Conservation (phyloP, 2,888 invertebrate species). For the Tetramorium bicarinatum region DNA sequence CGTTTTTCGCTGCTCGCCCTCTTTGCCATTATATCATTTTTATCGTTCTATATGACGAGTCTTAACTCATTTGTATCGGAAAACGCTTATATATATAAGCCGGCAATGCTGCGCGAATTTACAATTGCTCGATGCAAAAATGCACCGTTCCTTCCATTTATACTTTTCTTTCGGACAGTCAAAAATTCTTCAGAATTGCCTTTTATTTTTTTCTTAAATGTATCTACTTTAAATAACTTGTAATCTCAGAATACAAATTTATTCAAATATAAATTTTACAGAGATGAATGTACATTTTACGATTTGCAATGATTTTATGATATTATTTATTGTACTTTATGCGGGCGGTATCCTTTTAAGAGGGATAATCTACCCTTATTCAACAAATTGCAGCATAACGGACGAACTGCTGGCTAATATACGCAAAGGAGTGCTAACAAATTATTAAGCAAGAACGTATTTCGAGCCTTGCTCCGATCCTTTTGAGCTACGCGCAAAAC, state of each 20-base stretch:
- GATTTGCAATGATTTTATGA: background rate
- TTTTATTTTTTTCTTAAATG: background rate
- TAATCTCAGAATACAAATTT: background rate
- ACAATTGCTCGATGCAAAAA: constrained; percentile 19
- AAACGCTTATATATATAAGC: constrained; percentile 30
- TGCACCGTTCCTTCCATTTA: background rate
- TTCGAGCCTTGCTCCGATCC: constrained; percentile 35
- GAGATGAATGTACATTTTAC: background rate
- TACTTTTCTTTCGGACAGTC: background rate
- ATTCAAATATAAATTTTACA: background rate
- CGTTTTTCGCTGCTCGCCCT: background rate
- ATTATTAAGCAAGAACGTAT: constrained; percentile 52
- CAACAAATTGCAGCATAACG: constrained; percentile 38
- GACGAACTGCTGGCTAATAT: constrained; percentile 24
- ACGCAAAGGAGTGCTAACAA: constrained; percentile 36
- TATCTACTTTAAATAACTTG: background rate
- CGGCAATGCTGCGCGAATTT: constrained; percentile 27
- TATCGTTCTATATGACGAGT: constrained; percentile 25
- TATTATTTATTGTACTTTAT: constrained; percentile 33
- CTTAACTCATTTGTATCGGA: constrained; percentile 42
- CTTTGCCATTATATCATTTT: constrained; percentile 32
- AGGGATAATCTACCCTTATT: constrained; percentile 23
- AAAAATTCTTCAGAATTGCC: background rate
- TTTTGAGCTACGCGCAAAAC: constrained; percentile 47
- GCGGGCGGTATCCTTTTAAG: constrained; percentile 5